Base-by-base conservation (phyloP, 2,797 vertebrate genomes). In the Myripristis murdjan region DNA sequence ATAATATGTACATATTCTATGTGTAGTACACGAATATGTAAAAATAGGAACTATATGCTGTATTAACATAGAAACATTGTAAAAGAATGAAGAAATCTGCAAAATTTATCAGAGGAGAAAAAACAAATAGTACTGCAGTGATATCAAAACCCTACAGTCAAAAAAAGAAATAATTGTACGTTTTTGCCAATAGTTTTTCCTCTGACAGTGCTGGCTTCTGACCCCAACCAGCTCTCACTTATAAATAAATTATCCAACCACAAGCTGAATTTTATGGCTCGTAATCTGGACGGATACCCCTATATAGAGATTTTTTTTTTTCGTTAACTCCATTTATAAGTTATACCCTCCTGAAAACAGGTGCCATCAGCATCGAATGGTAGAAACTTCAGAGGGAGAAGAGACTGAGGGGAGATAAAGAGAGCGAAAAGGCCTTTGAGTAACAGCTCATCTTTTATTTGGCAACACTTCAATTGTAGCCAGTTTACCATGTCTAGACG, bases 401-500 rank as follows among this genome's bases (percentile, higher is more conserved):
- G 70, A 77, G 51, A 54, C 75, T 70, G 75, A 74, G 78, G 22
- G 65, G 74, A 88, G 85, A 84, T 86, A 71, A 86, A 90, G 87
- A 63, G 82, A 76, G 72, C 16, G 62, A 75, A 64, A 69, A 82
- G 39, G 80, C 75, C 82, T 88, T 88, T 87, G 87, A 89, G 84
- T 84, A 87, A 75, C 84, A 73, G 79, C 83, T 89, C 86, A 86
- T 88, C 85, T 89, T 87, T 90, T 90, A 89, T 90, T 90, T 90
- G 91, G 85, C 90, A 89, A 80, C 73, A 78, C 87, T 86, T 91
- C 87, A 90, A 89, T 85, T 83, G 83, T 55, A 70, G 73, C 81
- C 86, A 82, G 76, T 91, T 90, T 90, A 90, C 88, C 86, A 73
- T 62, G 85, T 91, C 91, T 92, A 91, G 90, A 91, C 91, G 11